A percentile compares a stretch with the other conserved stretches of the same genome.
phyloP scores from a whole-genome alignment of 2,797 vertebrate genomes.

The Micrastur ruficollis region DNA sequence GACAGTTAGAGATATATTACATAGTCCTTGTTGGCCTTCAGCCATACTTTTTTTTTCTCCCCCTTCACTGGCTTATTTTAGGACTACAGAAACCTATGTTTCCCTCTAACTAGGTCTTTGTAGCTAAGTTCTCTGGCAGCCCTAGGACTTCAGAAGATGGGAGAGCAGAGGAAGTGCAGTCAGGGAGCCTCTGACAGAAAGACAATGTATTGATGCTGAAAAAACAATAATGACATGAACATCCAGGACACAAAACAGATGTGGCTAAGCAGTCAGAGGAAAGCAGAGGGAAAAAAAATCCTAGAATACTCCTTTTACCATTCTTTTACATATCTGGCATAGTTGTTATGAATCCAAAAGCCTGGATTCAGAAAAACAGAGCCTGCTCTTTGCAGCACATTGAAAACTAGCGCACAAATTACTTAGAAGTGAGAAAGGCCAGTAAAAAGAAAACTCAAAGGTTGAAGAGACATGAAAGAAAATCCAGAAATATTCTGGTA shows the following conservation, averaged over 20 bases:
- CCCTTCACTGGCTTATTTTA: background rate
- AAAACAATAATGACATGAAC: background rate
- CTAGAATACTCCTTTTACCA: background rate
- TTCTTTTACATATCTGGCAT: background rate
- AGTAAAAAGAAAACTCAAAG: background rate
- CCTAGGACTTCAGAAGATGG: background rate
- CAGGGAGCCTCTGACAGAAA: background rate
- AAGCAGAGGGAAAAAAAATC: background rate
- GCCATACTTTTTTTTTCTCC: background rate
- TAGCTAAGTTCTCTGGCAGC: background rate
- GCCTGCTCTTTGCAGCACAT: background rate
- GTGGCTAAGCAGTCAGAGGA: background rate
- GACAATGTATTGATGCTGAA: background rate
- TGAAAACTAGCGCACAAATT: background rate
- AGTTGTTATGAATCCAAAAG: background rate
- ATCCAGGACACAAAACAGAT: background rate
- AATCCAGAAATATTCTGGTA: background rate
- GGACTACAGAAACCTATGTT: background rate
- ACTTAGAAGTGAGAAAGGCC: background rate
- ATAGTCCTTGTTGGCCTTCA: background rate
- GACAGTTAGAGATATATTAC: background rate
- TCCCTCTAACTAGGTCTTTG: background rate
- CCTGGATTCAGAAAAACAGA: background rate
- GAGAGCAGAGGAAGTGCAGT: background rate
- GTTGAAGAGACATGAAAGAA: background rate